Evolutionary conservation across 2,797 vertebrate genomes (phyloP).

Genomic region (Hydrolagus colliei): DNA sequence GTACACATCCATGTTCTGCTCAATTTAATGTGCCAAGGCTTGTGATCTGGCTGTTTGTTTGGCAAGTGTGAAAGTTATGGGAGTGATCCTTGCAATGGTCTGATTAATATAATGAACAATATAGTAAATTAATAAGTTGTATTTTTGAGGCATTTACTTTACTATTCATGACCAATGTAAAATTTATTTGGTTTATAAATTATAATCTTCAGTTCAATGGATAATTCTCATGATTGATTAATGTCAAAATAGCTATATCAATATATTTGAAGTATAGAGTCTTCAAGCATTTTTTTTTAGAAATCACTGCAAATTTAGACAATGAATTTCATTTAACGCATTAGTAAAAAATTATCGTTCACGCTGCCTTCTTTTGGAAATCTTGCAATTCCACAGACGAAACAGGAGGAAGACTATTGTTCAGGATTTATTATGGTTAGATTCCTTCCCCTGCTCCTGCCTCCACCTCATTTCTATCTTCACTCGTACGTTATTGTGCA

Average conservation of each 20-base stretch:
- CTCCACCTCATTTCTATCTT: neutral
- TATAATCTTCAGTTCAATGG: neutral
- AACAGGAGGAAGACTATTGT: neutral
- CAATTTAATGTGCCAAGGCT: neutral
- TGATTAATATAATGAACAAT: neutral
- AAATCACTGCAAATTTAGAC: neutral
- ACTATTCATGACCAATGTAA: neutral
- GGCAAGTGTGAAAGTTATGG: neutral
- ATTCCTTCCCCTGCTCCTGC: no score
- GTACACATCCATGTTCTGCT: no score
- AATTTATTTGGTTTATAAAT: neutral
- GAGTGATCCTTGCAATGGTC: neutral
- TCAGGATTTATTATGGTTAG: no score
- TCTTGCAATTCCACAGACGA: neutral
- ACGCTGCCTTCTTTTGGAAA: neutral
- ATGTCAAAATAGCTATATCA: neutral
- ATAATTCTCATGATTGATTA: neutral
- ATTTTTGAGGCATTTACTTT: neutral
- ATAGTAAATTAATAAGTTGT: neutral
- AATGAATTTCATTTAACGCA: neutral
- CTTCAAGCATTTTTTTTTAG: no score
- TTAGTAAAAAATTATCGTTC: neutral
- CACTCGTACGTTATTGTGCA: neutral
- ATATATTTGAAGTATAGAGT: no score
- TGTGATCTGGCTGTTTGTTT: neutral